Percentiles rank a stretch among this genome's conserved stretches.
Evolutionary conservation across 2,797 vertebrate species (phyloP).

Genomic region (Pygocentrus nattereri): DNA sequence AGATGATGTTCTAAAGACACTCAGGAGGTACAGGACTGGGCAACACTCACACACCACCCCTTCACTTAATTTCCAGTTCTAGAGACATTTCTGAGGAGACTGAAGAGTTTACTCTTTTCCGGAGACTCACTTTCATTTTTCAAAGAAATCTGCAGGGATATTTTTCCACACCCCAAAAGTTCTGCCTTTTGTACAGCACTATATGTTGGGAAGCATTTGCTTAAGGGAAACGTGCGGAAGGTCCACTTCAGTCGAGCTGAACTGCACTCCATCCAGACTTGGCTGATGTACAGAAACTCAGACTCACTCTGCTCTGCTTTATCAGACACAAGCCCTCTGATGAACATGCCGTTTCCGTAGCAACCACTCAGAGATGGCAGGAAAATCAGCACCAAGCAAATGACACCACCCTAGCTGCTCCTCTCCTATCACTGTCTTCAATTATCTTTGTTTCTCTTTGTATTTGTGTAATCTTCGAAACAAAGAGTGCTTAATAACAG

Average conservation of each 20-base stretch:
- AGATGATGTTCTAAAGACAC: too few relatives aligned
- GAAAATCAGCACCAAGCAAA: conserved; percentile 1
- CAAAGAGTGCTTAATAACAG: neutral
- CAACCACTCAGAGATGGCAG: conserved; percentile 32
- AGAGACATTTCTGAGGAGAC: neutral
- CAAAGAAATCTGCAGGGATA: too few relatives aligned
- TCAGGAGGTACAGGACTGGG: too few relatives aligned
- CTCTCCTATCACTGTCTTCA: neutral
- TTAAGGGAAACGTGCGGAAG: neutral
- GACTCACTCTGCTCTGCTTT: neutral
- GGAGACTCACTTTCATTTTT: too few relatives aligned
- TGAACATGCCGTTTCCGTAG: conserved; percentile 38
- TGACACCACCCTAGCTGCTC: neutral
- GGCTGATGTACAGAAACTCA: neutral
- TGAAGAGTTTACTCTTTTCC: too few relatives aligned
- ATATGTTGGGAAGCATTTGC: too few relatives aligned
- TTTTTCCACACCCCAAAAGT: too few relatives aligned
- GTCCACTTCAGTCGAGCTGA: neutral
- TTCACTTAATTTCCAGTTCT: too few relatives aligned
- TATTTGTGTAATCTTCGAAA: neutral
- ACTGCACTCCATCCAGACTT: neutral
- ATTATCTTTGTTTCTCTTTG: neutral
- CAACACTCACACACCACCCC: too few relatives aligned
- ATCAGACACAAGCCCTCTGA: conserved; percentile 1
- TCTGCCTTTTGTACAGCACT: too few relatives aligned